Base-by-base conservation (phyloP, 2,888 invertebrate species). In the Dasysyrphus tricinctus region DNA sequence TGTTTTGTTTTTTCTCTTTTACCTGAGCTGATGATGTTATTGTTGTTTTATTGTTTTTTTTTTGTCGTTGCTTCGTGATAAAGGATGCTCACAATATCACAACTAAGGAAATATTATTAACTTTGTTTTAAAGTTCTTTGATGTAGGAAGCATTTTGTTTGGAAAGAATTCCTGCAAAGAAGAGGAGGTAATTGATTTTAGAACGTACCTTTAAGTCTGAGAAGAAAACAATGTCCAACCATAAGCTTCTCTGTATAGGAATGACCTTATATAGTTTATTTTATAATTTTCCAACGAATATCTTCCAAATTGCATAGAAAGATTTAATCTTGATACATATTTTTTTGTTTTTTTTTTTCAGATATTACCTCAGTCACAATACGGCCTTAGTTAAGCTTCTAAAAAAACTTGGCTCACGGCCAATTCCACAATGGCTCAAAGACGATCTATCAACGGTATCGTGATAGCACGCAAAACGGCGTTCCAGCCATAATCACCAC, bases 401-500 rank as follows among this genome's bases (percentile, higher is more conserved):
- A 83, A 97, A 96, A 91, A 94, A 97, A 88, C 94, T 98, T 72
- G 97, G 97, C 83, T 95, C 95, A 83, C 94, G 97, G 84, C 95
- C 96, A 69, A 96, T 97, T 89, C 98, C 98, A 14, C 96, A 96
- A 91, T 99, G 99, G 98, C 94, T 99, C 89, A 97, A 97, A 92
- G 97, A 98, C 90, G 98, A 98, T 92, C 94, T 98, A 82, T 96
- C 96, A 70, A 96, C 96, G 93, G 94, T 91, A 75, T 92, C 92
- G 92, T 92, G 92, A 92, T 92, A 90, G 90, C 91, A 91, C 88
- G 89, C 74, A 83, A 79, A 59, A 76, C 76, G 57, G 82, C 67
- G 82, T 24, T 61, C 80, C 65, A 86, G 69, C 44, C 74, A 82
- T 19, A 74, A 80, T 49, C 74, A 81, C 84, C 70, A 88, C 47